Percentiles rank a stretch among this genome's conserved stretches.
phyloP scores from a whole-genome alignment of 2,797 vertebrate species.

The Helarctos malayanus region DNA sequence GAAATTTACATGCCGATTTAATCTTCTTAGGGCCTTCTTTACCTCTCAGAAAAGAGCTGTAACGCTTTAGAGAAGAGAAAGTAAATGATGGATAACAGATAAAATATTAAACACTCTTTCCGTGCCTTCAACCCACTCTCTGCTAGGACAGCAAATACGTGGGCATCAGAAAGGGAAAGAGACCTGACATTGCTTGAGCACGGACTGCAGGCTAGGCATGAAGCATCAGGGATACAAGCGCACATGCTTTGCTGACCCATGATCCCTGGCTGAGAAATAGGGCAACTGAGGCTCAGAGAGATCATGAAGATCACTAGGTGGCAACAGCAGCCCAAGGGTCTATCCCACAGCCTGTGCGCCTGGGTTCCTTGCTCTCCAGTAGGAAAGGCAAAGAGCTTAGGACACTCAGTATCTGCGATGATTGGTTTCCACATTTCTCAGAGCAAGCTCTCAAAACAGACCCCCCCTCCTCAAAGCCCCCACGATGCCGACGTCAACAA shows the following conservation, averaged over 20 bases:
- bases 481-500: not conserved
- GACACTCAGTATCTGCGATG: not conserved
- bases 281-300: not conserved
- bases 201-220: not conserved
- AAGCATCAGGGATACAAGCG: not conserved
- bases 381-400: not conserved
- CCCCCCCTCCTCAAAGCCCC: not conserved
- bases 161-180: not conserved
- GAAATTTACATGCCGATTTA: conserved; percentile 70
- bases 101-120: conserved; percentile 65
- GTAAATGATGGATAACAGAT: conserved; percentile 35
- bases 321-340: not conserved
- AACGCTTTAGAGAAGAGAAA: conserved; percentile 67
- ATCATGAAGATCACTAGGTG: not conserved
- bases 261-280: not conserved
- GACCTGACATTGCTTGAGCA: not conserved
- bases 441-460: not conserved
- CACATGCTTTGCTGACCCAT: no score
- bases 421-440: not conserved
- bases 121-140: conserved; percentile 44
- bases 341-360: not conserved
- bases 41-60: conserved; percentile 57
- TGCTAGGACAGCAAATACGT: not conserved
- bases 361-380: not conserved
- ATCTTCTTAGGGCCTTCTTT: conserved; percentile 78